These are phyloP conservation scores for Palythoa caribaeorum DNA, from an alignment of 92 coral and sea anemone genomes.

Conservation along the genomic window DNA sequence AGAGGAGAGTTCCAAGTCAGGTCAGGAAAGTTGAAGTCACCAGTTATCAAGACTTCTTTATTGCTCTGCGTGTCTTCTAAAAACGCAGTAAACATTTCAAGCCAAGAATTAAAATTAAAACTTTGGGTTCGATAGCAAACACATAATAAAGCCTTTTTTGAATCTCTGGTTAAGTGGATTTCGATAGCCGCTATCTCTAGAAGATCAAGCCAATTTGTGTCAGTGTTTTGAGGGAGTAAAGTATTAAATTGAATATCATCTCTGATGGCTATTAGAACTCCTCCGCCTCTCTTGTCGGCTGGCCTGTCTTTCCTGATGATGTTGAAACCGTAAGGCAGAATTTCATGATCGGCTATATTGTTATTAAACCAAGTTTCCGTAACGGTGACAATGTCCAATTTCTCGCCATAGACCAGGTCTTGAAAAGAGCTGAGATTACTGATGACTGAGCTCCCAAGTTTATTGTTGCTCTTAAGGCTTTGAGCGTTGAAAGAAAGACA, in stretches of 20 bases:
- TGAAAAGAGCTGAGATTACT: slow-evolving; percentile 47
- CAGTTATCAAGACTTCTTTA: slow-evolving; percentile 48
- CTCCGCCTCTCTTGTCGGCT: slow-evolving; percentile 38
- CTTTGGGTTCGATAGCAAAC: slow-evolving; percentile 57
- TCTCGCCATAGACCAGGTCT: slow-evolving; percentile 48
- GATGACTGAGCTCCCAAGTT: slow-evolving; percentile 26
- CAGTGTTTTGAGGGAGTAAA: slow-evolving; percentile 4
- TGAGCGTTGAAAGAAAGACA: slow-evolving; percentile 55
- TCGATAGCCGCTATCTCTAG: slow-evolving; percentile 48
- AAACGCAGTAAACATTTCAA: slow-evolving; percentile 51
- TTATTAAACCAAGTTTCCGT: slow-evolving; percentile 46
- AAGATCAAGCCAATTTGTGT: slow-evolving; percentile 36
- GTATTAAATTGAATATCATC: slow-evolving; percentile 24
- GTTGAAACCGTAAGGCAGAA: slow-evolving; percentile 34
- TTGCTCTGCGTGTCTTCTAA: slow-evolving; percentile 36
- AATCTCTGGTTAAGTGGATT: slow-evolving; percentile 9
- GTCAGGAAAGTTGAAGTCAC: slow-evolving; percentile 38
- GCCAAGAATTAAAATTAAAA: slow-evolving; percentile 14
- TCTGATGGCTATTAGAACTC: slow-evolving; percentile 36
- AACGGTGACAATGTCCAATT: slow-evolving; percentile 38
- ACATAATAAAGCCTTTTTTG: slow-evolving; percentile 33
- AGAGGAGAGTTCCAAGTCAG: slow-evolving; percentile 45
- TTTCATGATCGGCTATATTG: slow-evolving; percentile 34
- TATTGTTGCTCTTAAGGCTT: slow-evolving; percentile 51
- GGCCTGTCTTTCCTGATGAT: slow-evolving; percentile 27